Percentiles rank a stretch among this genome's conserved stretches.
Evolutionary conservation across 2,888 invertebrate genomes (phyloP).

Genomic region (Chloromyia formosa): DNA sequence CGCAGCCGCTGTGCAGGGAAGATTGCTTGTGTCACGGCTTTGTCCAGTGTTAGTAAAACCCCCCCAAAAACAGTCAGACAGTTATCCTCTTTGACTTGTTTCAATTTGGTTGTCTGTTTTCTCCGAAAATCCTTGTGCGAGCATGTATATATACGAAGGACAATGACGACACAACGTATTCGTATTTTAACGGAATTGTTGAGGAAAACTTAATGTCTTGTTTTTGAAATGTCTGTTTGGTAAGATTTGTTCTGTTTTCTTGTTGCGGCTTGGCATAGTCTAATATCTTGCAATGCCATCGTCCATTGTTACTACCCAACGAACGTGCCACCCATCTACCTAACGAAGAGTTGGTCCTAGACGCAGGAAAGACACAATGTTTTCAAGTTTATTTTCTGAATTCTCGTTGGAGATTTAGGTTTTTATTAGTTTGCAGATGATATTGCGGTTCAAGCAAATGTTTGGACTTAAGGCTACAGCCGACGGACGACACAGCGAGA

Average conservation of each 20-base stretch:
- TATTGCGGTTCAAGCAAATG: constrained; percentile 17
- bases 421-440: constrained; percentile 25
- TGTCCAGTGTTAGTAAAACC: neutral
- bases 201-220: constrained; percentile 11
- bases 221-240: neutral
- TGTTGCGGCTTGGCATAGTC: neutral
- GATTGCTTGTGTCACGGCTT: neutral
- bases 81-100: neutral
- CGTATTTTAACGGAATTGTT: neutral
- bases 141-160: neutral
- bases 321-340: neutral
- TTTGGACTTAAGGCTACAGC: neutral
- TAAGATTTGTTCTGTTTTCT: neutral
- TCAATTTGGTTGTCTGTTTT: neutral
- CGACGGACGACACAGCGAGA: neutral
- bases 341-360: neutral
- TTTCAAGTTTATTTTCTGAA: neutral
- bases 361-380: neutral
- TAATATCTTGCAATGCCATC: neutral
- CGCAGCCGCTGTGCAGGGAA: too few relatives aligned
- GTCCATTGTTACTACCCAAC: too few relatives aligned
- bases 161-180: too few relatives aligned
- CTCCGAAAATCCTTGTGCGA: neutral
- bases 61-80: neutral
- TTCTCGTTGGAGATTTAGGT: constrained; percentile 12